phyloP scores from a whole-genome alignment of 2,113 vertebrate genomes.

The Calyptomena viridis region DNA sequence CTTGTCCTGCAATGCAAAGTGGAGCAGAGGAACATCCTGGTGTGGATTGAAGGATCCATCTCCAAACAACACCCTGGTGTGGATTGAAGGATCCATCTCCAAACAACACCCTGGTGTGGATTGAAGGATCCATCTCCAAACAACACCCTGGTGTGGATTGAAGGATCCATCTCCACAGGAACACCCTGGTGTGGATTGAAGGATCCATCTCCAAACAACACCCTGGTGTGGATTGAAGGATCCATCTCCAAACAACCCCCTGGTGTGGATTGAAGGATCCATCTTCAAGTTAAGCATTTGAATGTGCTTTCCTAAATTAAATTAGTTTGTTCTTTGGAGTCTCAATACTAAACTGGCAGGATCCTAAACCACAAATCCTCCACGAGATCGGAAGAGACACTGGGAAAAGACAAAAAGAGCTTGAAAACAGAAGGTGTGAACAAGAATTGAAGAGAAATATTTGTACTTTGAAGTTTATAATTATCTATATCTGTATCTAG shows the following conservation, averaged over 20 bases:
- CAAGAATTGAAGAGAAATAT: background rate
- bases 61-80: too few relatives aligned
- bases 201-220: too few relatives aligned
- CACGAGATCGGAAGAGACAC: background rate
- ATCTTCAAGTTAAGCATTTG: too few relatives aligned
- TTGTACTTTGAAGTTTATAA: background rate
- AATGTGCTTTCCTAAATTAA: background rate
- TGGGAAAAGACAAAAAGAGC: background rate
- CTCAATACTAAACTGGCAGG: background rate
- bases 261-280: too few relatives aligned
- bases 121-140: too few relatives aligned
- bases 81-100: too few relatives aligned
- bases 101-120: too few relatives aligned
- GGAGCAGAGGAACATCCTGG: background rate
- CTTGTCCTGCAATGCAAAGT: accelerated
- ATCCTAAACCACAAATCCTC: background rate
- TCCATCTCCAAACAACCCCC: too few relatives aligned
- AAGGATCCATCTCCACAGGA: too few relatives aligned
- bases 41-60: background rate
- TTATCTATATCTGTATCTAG: background rate
- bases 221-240: too few relatives aligned
- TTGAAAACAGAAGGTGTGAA: background rate
- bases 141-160: too few relatives aligned
- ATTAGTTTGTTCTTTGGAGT: accelerated
- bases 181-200: too few relatives aligned